A percentile compares a stretch with the other conserved stretches of the same genome.
These are phyloP conservation scores for Galleria mellonella DNA, from an alignment of 1,140 invertebrate genomes.

Conservation along the genomic window DNA sequence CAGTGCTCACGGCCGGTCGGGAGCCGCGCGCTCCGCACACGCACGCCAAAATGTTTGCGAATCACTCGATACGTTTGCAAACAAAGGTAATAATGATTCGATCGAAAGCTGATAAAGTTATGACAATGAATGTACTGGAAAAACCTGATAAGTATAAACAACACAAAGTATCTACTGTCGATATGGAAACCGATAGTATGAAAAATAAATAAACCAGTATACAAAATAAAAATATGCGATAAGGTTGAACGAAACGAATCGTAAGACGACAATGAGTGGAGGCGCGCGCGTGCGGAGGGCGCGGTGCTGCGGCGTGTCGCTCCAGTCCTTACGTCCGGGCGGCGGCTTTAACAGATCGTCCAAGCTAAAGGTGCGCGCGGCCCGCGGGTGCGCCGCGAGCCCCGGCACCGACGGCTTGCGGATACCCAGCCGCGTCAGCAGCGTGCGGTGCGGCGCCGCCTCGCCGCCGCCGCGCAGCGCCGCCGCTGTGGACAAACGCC, in stretches of 20 bases:
- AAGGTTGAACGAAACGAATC: too few species aligned
- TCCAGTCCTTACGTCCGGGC: constrained; percentile 80
- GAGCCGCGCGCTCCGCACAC: constrained; percentile 60
- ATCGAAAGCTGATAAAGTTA: too few species aligned
- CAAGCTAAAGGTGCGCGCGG: constrained; percentile 85
- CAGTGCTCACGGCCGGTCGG: constrained; percentile 35
- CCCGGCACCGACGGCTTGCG: constrained; percentile 86
- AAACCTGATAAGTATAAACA: too few species aligned
- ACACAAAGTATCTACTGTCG: too few species aligned
- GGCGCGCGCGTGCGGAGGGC: constrained; percentile 39
- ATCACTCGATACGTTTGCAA: too few species aligned
- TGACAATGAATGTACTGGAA: too few species aligned
- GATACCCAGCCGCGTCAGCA: constrained; percentile 85
- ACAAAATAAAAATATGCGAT: neutral
- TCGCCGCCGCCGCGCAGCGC: constrained; percentile 44
- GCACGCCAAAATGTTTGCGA: constrained; percentile 16
- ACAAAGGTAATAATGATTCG: too few species aligned
- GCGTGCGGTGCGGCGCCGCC: constrained; percentile 75
- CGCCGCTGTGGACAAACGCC: constrained; percentile 54
- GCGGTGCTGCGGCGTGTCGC: constrained; percentile 26
- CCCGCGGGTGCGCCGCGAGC: constrained; percentile 77
- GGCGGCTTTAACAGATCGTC: constrained; percentile 86
- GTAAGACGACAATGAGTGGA: neutral
- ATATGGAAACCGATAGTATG: too few species aligned
- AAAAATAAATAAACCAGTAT: too few species aligned